Conservation (phyloP, 2,888 invertebrate genomes). For the Thymelicus acteon region DNA sequence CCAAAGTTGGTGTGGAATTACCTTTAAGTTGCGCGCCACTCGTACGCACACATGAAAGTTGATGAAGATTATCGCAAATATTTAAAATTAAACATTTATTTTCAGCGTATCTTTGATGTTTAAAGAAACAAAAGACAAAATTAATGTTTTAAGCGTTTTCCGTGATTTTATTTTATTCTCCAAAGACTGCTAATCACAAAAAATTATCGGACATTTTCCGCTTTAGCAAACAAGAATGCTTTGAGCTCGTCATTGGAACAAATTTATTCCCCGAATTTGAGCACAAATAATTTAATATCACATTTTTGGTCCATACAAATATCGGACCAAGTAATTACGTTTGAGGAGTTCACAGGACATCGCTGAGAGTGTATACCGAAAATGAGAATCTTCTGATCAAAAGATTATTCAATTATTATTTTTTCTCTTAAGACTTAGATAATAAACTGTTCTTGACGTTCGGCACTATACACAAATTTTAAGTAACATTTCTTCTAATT, state of each 20-base stretch:
- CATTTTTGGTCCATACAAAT: conserved; percentile 6
- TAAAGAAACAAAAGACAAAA: not conserved
- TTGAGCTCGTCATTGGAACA: conserved; percentile 4
- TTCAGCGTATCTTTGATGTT: not conserved
- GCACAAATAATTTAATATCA: conserved; percentile 8
- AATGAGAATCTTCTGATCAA: too few species aligned
- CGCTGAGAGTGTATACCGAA: not conserved
- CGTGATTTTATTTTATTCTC: not conserved
- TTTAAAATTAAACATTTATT: not conserved
- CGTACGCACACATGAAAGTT: too few species aligned
- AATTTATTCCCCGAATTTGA: conserved; percentile 8
- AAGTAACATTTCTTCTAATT: too few species aligned
- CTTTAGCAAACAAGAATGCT: conserved; percentile 13
- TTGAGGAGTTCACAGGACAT: not conserved
- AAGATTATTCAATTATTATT: too few species aligned
- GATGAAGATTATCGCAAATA: too few species aligned
- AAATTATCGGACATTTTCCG: conserved; percentile 13
- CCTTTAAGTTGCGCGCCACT: too few species aligned
- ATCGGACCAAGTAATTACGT: conserved; percentile 4
- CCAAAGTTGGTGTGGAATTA: too few species aligned
- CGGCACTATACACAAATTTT: too few species aligned
- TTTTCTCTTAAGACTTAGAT: too few species aligned
- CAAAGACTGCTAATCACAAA: conserved; percentile 1
- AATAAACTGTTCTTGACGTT: too few species aligned
- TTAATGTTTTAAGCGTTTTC: not conserved